Conservation (phyloP, 2,888 invertebrate genomes). For the Rhyacophila evoluta region DNA sequence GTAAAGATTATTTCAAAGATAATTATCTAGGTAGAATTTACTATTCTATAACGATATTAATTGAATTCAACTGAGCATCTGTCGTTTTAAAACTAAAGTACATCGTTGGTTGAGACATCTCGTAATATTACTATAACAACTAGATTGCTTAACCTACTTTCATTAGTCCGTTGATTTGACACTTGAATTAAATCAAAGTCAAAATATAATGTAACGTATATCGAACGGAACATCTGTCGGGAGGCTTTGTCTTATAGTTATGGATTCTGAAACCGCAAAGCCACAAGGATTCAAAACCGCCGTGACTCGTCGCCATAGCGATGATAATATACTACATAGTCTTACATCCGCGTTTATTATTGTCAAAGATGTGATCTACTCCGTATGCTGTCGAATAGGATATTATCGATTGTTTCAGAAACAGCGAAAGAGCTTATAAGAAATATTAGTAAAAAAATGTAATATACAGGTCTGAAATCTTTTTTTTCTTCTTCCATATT, state of each 20-base stretch:
- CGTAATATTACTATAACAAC: too few species aligned
- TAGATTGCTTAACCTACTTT: background rate
- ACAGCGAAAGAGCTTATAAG: background rate
- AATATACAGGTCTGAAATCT: too few species aligned
- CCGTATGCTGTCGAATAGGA: background rate
- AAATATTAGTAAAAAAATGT: too few species aligned
- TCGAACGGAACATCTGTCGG: background rate
- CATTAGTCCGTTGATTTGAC: background rate
- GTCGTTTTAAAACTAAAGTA: too few species aligned
- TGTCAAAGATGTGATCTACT: conserved; percentile 6
- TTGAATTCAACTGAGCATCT: too few species aligned
- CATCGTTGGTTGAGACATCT: too few species aligned
- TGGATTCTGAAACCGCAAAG: background rate
- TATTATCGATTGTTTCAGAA: background rate
- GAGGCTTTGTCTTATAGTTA: background rate
- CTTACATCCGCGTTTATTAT: background rate
- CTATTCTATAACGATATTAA: too few species aligned
- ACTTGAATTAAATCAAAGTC: background rate
- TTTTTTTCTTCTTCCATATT: too few species aligned
- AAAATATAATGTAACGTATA: background rate
- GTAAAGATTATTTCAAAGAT: too few species aligned
- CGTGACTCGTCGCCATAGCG: background rate
- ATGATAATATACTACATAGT: conserved; percentile 3
- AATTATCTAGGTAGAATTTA: too few species aligned
- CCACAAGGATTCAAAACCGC: background rate